Percentiles rank a stretch among this genome's conserved stretches.
These are phyloP conservation scores for Parasteatoda tepidariorum DNA, from an alignment of 1,140 invertebrate species.

Conservation along the genomic window DNA sequence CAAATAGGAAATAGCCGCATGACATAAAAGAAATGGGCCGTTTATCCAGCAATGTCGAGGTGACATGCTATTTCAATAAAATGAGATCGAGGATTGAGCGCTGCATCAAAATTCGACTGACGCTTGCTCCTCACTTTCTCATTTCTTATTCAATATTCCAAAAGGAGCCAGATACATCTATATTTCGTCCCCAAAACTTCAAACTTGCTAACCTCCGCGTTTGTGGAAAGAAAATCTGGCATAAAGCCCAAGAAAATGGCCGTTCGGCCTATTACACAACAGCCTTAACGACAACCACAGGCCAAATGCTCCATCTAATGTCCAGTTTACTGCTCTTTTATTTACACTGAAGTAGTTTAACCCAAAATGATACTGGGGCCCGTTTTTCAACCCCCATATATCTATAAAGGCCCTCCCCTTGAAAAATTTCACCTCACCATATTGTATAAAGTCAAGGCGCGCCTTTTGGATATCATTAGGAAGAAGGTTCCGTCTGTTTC, in stretches of 20 bases:
- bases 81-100: slow-evolving; percentile 24
- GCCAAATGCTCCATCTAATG: slow-evolving; percentile 56
- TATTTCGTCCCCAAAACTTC: not conserved
- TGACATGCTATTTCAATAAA: slow-evolving; percentile 54
- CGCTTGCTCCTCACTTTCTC: slow-evolving; percentile 11
- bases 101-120: slow-evolving; percentile 51
- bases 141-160: slow-evolving; percentile 60
- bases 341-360: slow-evolving; percentile 60
- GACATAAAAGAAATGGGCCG: slow-evolving; percentile 18
- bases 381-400: slow-evolving; percentile 13
- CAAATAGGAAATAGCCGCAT: no score
- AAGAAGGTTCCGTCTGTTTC: not conserved
- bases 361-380: slow-evolving; percentile 52
- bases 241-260: slow-evolving; percentile 55
- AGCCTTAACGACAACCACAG: slow-evolving; percentile 54
- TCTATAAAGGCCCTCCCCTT: slow-evolving; percentile 28
- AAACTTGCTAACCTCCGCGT: not conserved
- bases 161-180: not conserved
- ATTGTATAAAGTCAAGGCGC: slow-evolving; percentile 28
- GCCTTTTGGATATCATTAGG: slow-evolving; percentile 59
- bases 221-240: slow-evolving; percentile 37
- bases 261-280: slow-evolving; percentile 49
- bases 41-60: slow-evolving; percentile 34
- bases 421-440: not conserved
- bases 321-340: slow-evolving; percentile 60